Evolutionary conservation across 2,797 vertebrate genomes (phyloP).

Genomic region (Sebastes goodei): DNA sequence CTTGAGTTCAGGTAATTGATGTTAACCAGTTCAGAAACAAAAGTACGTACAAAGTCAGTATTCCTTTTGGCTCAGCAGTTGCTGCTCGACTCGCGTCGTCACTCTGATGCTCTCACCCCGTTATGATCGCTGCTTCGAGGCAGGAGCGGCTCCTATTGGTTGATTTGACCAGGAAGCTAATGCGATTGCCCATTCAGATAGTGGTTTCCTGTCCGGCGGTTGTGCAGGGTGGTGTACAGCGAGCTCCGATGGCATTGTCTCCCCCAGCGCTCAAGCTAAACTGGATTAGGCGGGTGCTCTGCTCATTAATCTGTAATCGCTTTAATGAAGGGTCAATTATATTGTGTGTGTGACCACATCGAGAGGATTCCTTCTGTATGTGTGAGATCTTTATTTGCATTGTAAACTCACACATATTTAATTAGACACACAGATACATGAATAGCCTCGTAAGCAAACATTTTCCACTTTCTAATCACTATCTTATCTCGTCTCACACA

Average conservation of each 20-base stretch:
- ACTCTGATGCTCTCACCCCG: background rate
- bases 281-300: slow-evolving; percentile 65
- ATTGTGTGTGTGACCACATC: background rate
- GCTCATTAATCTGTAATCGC: slow-evolving; percentile 73
- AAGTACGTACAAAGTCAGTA: background rate
- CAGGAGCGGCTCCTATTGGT: slow-evolving; percentile 30
- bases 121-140: background rate
- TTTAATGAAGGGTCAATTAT: slow-evolving; percentile 63
- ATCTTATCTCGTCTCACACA: slow-evolving; percentile 29
- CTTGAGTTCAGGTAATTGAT: background rate
- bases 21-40: background rate
- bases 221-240: background rate
- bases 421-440: background rate
- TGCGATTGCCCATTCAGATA: slow-evolving; percentile 10
- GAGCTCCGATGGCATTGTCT: slow-evolving; percentile 33
- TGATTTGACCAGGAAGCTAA: slow-evolving; percentile 33
- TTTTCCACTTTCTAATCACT: slow-evolving; percentile 19
- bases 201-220: slow-evolving; percentile 6
- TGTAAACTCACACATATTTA: background rate
- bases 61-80: background rate
- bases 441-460: background rate
- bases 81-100: background rate
- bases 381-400: slow-evolving; percentile 1
- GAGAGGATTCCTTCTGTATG: background rate
- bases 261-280: slow-evolving; percentile 41